Conservation (phyloP, 2,113 vertebrate genomes). For the Hyla sarda region DNA sequence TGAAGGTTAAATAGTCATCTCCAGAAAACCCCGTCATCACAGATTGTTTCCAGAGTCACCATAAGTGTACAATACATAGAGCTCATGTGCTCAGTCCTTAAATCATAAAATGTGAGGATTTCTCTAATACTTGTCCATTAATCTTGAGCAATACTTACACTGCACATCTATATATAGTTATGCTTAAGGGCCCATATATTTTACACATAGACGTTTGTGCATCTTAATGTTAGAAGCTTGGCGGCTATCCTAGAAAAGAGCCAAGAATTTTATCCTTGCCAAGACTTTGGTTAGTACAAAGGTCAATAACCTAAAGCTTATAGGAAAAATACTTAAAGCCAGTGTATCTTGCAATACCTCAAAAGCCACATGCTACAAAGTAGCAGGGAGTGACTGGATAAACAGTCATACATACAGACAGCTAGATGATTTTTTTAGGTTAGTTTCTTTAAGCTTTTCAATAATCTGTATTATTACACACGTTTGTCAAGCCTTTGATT, state of each 20-base stretch:
- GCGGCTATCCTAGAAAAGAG: conserved; percentile 36
- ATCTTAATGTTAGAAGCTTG: conserved; percentile 38
- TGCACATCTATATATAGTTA: conserved; percentile 46
- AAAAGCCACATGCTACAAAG: conserved; percentile 33
- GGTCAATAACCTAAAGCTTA: neutral
- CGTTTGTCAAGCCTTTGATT: neutral
- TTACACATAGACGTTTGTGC: conserved; percentile 48
- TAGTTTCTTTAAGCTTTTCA: neutral
- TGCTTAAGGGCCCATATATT: conserved; percentile 28
- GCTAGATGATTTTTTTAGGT: conserved; percentile 13
- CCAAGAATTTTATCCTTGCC: conserved; percentile 43
- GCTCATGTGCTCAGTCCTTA: neutral
- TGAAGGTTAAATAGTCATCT: conserved; percentile 33
- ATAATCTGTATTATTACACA: conserved; percentile 4
- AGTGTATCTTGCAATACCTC: conserved; percentile 38
- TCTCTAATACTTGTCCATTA: conserved; percentile 24
- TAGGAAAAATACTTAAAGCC: conserved; percentile 54
- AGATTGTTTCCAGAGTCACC: conserved; percentile 45
- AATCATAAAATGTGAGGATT: conserved; percentile 28
- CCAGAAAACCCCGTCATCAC: conserved; percentile 54
- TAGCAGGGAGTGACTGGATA: conserved; percentile 29
- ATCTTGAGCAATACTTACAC: conserved; percentile 28
- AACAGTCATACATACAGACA: conserved; percentile 45
- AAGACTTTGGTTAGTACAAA: conserved; percentile 56
- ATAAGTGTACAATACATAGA: neutral